phyloP scores from a whole-genome alignment of 2,888 invertebrate species.

The Anthophora plumipes region DNA sequence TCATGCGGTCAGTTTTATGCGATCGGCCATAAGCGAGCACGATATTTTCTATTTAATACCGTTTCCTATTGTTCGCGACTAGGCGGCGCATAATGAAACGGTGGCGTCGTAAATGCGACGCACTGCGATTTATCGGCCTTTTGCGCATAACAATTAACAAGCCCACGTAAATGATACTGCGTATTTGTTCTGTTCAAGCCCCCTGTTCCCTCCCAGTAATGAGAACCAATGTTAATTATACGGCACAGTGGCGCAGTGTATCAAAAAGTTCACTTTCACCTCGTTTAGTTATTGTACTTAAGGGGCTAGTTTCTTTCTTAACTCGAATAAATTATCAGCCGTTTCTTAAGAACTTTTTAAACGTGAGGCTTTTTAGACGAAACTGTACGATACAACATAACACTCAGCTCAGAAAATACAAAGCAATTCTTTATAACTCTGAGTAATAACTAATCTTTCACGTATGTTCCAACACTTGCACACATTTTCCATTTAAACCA shows the following conservation, averaged over 20 bases:
- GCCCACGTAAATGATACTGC: not conserved
- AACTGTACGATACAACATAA: no score
- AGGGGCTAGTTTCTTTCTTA: no score
- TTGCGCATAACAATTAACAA: slow-evolving; percentile 8
- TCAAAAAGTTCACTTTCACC: not conserved
- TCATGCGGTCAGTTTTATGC: not conserved
- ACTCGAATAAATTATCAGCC: no score
- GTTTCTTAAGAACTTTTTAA: no score
- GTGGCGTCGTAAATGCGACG: slow-evolving; percentile 4
- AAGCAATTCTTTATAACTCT: no score
- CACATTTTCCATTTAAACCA: no score
- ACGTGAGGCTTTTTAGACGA: no score
- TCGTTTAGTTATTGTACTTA: no score
- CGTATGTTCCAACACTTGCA: no score
- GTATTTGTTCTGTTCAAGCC: not conserved
- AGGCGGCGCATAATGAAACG: slow-evolving; percentile 5
- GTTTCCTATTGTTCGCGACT: slow-evolving; percentile 12
- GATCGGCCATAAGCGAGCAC: not conserved
- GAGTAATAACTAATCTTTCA: no score
- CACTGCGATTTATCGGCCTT: not conserved
- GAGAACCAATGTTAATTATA: not conserved
- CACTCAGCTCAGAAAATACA: no score
- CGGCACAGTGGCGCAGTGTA: not conserved
- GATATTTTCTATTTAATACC: slow-evolving; percentile 5
- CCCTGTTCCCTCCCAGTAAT: no score